Evolutionary conservation across 2,888 invertebrate species (phyloP).

Genomic region (Parelbella ahira): DNA sequence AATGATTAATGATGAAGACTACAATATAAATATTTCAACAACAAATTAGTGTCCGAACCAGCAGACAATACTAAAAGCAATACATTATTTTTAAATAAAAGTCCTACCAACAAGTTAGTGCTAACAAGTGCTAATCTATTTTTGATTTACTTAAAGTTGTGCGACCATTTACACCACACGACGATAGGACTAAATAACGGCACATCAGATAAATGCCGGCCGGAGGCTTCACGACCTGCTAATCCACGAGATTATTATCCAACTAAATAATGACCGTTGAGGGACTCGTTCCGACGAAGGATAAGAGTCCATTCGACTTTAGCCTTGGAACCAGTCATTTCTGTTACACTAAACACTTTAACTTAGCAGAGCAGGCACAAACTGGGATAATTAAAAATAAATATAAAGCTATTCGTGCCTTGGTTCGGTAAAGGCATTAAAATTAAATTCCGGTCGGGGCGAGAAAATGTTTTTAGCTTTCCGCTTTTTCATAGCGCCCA

Average conservation of each 20-base stretch:
- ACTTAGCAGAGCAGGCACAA: conserved; percentile 4
- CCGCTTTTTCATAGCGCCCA: conserved; percentile 2
- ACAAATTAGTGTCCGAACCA: too few species aligned
- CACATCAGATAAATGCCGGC: conserved; percentile 14
- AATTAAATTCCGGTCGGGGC: conserved; percentile 7
- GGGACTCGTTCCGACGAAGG: conserved; percentile 32
- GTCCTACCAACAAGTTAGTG: too few species aligned
- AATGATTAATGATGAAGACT: too few species aligned
- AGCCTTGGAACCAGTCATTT: conserved; percentile 2
- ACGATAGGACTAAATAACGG: conserved; percentile 1
- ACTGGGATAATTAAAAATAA: conserved; percentile 12
- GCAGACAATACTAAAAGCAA: too few species aligned
- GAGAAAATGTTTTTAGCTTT: conserved; percentile 4
- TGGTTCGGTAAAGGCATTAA: not conserved
- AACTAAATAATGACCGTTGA: conserved; percentile 41
- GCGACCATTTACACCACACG: not conserved
- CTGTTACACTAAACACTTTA: conserved; percentile 3
- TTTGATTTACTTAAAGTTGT: not conserved
- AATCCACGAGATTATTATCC: conserved; percentile 48
- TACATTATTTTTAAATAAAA: too few species aligned
- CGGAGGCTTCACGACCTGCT: conserved; percentile 34
- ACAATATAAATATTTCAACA: too few species aligned
- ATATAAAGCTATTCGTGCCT: conserved; percentile 11
- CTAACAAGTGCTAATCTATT: too few species aligned
- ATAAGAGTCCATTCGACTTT: not conserved